Evolutionary conservation across 2,888 invertebrate genomes (phyloP).

Genomic region (Macrophya alboannulata): DNA sequence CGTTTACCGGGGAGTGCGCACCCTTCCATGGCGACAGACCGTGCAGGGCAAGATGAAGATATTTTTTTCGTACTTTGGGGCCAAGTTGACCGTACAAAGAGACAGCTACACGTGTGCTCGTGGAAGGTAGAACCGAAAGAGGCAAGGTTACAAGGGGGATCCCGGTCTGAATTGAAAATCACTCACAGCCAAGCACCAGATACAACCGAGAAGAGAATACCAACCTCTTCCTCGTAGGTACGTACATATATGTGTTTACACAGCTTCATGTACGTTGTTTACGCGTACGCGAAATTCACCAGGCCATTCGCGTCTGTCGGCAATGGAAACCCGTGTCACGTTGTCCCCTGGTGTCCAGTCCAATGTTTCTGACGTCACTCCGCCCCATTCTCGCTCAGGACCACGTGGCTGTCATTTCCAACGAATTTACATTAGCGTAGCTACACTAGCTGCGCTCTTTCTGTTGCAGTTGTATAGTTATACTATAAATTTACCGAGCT

Average conservation of each 20-base stretch:
- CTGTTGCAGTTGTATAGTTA: not conserved
- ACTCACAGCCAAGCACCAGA: constrained; percentile 51
- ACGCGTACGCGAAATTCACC: constrained; percentile 46
- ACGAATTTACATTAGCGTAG: constrained; percentile 11
- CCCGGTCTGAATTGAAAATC: constrained; percentile 58
- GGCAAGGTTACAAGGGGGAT: constrained; percentile 30
- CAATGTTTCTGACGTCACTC: constrained; percentile 37
- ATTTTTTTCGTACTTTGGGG: constrained; percentile 53
- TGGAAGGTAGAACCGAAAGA: constrained; percentile 34
- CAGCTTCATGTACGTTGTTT: constrained; percentile 40
- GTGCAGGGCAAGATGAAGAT: constrained; percentile 52
- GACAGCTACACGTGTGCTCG: constrained; percentile 56
- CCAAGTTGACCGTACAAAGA: constrained; percentile 56
- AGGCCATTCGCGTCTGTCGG: constrained; percentile 37
- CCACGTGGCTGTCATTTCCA: constrained; percentile 31
- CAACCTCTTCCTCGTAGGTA: constrained; percentile 50
- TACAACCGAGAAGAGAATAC: constrained; percentile 37
- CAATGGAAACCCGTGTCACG: constrained; percentile 42
- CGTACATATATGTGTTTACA: constrained; percentile 27
- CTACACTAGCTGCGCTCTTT: not conserved
- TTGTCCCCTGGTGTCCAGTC: constrained; percentile 30
- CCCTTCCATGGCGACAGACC: constrained; percentile 2
- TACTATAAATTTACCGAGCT: not conserved
- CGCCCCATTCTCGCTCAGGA: constrained; percentile 11
- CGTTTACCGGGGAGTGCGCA: not conserved